These are phyloP conservation scores for Eulithis testata DNA, from an alignment of 2,888 invertebrate genomes.

Conservation along the genomic window DNA sequence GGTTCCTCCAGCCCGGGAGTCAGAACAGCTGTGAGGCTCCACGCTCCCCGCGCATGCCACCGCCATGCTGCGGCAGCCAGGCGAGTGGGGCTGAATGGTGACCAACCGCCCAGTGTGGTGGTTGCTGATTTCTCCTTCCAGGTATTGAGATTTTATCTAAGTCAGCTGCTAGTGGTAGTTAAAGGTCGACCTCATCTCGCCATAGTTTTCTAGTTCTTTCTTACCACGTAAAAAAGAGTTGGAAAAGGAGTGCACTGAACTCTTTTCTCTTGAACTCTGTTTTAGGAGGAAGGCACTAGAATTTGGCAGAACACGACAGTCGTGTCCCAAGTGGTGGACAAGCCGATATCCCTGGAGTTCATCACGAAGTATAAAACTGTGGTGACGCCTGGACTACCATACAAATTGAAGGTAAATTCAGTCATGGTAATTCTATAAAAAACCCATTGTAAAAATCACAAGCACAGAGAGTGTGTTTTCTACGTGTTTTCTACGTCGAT, in stretches of 20 bases:
- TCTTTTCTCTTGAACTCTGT: constrained; percentile 16
- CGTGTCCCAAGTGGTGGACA: constrained; percentile 83
- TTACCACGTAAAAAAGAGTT: too few relatives aligned
- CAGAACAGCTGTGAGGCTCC: constrained; percentile 65
- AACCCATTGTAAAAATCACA: too few relatives aligned
- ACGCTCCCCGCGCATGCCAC: constrained; percentile 71
- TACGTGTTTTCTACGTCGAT: too few relatives aligned
- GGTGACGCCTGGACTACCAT: constrained; percentile 89
- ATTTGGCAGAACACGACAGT: constrained; percentile 86
- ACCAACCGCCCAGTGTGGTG: constrained; percentile 61
- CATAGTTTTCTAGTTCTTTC: too few relatives aligned
- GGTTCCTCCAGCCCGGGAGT: constrained; percentile 57
- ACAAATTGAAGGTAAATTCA: constrained; percentile 84
- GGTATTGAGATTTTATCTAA: constrained; percentile 42
- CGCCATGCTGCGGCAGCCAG: constrained; percentile 69
- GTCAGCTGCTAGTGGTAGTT: too few relatives aligned
- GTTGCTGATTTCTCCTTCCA: constrained; percentile 77
- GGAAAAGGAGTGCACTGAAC: background rate
- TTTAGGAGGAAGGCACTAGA: constrained; percentile 87
- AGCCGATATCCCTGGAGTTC: constrained; percentile 85
- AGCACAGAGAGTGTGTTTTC: too few relatives aligned
- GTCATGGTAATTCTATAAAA: too few relatives aligned
- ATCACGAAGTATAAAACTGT: constrained; percentile 82
- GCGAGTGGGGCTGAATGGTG: constrained; percentile 58
- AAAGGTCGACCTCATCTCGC: too few relatives aligned